These are phyloP conservation scores for Pteronotus mesoamericanus DNA, from an alignment of 2,797 vertebrate species.

Conservation along the genomic window DNA sequence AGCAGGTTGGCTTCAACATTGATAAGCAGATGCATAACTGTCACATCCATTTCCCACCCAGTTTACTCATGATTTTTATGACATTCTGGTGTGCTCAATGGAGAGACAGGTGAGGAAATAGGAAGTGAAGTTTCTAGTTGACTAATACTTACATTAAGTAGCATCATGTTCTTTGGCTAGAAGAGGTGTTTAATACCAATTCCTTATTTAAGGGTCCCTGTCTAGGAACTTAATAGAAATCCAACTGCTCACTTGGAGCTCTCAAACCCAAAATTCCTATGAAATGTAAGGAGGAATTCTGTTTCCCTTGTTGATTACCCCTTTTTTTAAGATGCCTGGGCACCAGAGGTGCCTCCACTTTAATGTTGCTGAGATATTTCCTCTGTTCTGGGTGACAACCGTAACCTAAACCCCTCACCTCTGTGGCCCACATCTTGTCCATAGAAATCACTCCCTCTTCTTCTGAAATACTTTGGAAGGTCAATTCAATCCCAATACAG, in stretches of 20 bases:
- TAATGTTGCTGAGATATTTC: not conserved
- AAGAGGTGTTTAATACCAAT: not conserved
- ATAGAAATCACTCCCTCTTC: not conserved
- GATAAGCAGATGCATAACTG: not conserved
- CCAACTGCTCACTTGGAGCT: not conserved
- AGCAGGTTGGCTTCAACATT: not conserved
- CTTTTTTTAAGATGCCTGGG: not conserved
- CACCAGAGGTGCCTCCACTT: not conserved
- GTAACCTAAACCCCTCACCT: not conserved
- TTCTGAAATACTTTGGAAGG: not conserved
- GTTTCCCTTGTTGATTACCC: not conserved
- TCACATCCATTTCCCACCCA: not conserved
- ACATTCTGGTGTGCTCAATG: not conserved
- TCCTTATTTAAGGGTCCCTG: not conserved
- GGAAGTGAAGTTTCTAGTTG: not conserved
- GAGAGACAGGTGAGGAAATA: not conserved
- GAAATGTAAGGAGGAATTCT: not conserved
- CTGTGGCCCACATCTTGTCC: not conserved
- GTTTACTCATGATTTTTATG: not conserved
- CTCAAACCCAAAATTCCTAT: not conserved
- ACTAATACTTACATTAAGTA: not conserved
- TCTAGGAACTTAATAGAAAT: not conserved
- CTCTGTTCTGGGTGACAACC: not conserved
- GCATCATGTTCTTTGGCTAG: not conserved
- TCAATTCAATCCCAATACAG: not conserved